phyloP scores from a whole-genome alignment of 1,140 invertebrate genomes.

The Amyelois transitella region DNA sequence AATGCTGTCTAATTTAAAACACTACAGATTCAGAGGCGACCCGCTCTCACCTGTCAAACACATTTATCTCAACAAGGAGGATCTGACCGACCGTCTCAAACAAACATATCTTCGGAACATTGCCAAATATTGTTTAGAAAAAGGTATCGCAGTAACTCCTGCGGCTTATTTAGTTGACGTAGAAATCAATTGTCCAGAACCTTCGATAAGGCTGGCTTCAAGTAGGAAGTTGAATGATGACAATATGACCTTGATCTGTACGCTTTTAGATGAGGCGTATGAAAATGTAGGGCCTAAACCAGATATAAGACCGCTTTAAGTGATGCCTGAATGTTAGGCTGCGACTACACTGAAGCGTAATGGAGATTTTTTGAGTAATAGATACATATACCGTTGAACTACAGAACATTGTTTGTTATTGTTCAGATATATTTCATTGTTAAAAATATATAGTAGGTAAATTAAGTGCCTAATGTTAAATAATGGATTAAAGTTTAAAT shows the following conservation, averaged over 20 bases:
- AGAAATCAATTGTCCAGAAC: conserved; percentile 77
- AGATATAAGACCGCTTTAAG: conserved; percentile 16
- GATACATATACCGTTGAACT: neutral
- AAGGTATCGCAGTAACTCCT: conserved; percentile 78
- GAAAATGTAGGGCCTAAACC: conserved; percentile 45
- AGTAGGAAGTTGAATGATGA: conserved; percentile 76
- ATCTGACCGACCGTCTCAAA: conserved; percentile 71
- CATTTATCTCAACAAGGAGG: conserved; percentile 77
- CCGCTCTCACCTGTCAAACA: conserved; percentile 87
- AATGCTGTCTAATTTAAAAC: conserved; percentile 66
- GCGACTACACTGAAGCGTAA: neutral
- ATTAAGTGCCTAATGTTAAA: too few species aligned
- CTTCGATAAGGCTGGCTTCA: conserved; percentile 79
- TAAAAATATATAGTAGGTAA: too few species aligned
- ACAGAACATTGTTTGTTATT: too few species aligned
- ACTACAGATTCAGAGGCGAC: conserved; percentile 76
- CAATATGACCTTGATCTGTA: conserved; percentile 70
- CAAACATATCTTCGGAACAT: conserved; percentile 77
- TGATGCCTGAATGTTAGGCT: neutral
- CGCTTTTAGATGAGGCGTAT: conserved; percentile 62
- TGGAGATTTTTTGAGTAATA: conserved; percentile 4
- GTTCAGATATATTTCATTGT: too few species aligned
- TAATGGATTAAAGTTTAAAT: too few species aligned
- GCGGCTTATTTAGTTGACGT: conserved; percentile 78
- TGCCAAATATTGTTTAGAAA: conserved; percentile 75